Evolutionary conservation across 2,888 invertebrate species (phyloP), one percentile per base, ranked within the genome.

Genomic region (Oligia fasciuncula): DNA sequence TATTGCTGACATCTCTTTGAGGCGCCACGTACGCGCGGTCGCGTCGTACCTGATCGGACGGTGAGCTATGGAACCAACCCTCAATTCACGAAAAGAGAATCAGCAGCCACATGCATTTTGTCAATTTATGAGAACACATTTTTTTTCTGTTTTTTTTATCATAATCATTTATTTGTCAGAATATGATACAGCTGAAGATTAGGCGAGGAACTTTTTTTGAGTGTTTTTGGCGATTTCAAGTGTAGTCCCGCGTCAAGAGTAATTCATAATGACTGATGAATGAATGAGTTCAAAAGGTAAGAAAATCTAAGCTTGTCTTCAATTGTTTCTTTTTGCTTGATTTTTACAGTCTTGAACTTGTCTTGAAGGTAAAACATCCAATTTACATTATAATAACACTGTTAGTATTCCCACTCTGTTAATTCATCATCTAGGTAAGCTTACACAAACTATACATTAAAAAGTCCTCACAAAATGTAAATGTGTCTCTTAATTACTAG

Each of bases 401-500:
- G 46, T n/a, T 43, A 54, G 40, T 71, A 40, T 69, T 62, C 23
- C 14, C 35, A 71, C 19, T 54, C 49, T 46, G 70, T 83, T 77
- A 83, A 57, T 65, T 77, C 51, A 72, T 76, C 63, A 70, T 73
- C 17, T 62, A 29, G 29, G 29, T 29, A 54, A 75, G 65, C 72
- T 74, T 65, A 68, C 63, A 71, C 29, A 60, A 54, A 54, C 54
- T 57, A 13, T 49, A 29, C 11, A 69, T 43, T 49, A 62, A 67
- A 63, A 62, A 57, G 17, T n/a, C 60, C 23, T 77, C 60, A 74
- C 86, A 67, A 40, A 72, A 83, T 72, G 35, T 68, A 65, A 86
- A 83, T 71, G 46, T 71, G 35, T 40, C 17, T 35, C 66, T 68
- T 75, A 78, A 84, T 78, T 73, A 87, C 63, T 14, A 76, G 19